Evolutionary conservation across 64 coral and sea anemone species (phyloP).

Genomic region (Dendronephthya gigantea): DNA sequence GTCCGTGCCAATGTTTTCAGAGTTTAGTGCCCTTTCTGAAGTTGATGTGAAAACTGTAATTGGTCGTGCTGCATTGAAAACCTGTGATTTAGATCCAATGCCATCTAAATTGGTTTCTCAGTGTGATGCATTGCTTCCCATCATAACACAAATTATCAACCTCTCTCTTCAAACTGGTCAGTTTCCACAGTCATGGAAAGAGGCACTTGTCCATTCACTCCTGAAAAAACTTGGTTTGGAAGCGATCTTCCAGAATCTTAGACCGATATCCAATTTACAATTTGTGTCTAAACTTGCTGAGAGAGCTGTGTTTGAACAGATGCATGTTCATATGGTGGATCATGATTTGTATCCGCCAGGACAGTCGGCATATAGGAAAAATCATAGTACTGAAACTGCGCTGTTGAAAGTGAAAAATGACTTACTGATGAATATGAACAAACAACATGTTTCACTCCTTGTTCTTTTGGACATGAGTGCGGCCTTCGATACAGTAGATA

Average conservation of each 20-base stretch:
- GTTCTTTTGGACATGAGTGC: not conserved
- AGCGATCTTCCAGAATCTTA: too few species aligned
- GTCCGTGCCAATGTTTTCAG: too few species aligned
- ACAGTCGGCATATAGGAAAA: not conserved
- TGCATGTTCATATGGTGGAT: too few species aligned
- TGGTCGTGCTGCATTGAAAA: not conserved
- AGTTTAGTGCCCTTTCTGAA: not conserved
- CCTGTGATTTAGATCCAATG: not conserved
- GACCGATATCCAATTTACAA: not conserved
- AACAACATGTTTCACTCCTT: not conserved
- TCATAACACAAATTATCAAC: not conserved
- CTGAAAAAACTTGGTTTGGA: not conserved
- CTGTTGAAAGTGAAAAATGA: not conserved
- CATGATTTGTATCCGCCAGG: too few species aligned
- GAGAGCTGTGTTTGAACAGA: too few species aligned
- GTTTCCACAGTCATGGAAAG: slow-evolving; percentile 9
- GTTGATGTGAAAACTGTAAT: not conserved
- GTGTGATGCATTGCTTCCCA: too few species aligned
- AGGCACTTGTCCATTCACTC: not conserved
- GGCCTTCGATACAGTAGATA: slow-evolving; percentile 20
- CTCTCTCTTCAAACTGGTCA: not conserved
- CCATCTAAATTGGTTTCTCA: too few species aligned
- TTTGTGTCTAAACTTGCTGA: not conserved
- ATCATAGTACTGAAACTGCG: not conserved
- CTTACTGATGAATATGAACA: not conserved